Conservation (phyloP, 2,888 invertebrate species). For the Parasteatoda lunata region DNA sequence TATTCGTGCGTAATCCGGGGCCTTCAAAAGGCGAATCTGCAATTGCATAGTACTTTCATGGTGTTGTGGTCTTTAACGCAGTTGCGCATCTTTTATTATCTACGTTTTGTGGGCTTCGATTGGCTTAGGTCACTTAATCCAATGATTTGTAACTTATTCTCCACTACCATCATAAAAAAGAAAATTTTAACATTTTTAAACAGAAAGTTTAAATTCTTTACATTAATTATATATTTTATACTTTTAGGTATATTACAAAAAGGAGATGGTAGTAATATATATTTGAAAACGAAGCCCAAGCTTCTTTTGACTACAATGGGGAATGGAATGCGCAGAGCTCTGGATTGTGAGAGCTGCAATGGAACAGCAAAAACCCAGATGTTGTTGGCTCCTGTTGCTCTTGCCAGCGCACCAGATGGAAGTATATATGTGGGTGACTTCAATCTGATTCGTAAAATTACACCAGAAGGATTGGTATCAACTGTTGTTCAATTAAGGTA, state of each 20-base stretch:
- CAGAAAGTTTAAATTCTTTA: too few species aligned
- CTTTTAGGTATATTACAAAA: constrained; percentile 89
- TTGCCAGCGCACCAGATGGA: constrained; percentile 96
- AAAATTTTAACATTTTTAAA: too few species aligned
- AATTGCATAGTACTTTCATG: too few species aligned
- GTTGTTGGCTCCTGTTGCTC: constrained; percentile 92
- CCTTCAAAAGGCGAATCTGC: too few species aligned
- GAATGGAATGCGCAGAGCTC: constrained; percentile 87
- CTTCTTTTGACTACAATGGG: constrained; percentile 90
- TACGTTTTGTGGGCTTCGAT: too few species aligned
- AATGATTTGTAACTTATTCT: too few species aligned
- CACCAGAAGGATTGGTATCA: constrained; percentile 90
- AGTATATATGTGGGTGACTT: constrained; percentile 97
- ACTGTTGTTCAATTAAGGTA: constrained; percentile 91
- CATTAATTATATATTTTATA: not conserved
- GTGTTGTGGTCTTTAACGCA: too few species aligned
- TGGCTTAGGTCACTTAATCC: too few species aligned
- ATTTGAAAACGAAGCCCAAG: constrained; percentile 87
- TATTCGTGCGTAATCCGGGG: too few species aligned
- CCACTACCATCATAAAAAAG: too few species aligned
- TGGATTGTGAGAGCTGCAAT: constrained; percentile 82
- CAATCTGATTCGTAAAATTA: constrained; percentile 92
- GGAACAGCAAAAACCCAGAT: constrained; percentile 86
- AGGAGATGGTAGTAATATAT: constrained; percentile 95
- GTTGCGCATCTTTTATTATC: too few species aligned